Evolutionary conservation across 2,797 vertebrate species (phyloP), one percentile per base, ranked within the genome.

Genomic region (Gobio occitaniae): DNA sequence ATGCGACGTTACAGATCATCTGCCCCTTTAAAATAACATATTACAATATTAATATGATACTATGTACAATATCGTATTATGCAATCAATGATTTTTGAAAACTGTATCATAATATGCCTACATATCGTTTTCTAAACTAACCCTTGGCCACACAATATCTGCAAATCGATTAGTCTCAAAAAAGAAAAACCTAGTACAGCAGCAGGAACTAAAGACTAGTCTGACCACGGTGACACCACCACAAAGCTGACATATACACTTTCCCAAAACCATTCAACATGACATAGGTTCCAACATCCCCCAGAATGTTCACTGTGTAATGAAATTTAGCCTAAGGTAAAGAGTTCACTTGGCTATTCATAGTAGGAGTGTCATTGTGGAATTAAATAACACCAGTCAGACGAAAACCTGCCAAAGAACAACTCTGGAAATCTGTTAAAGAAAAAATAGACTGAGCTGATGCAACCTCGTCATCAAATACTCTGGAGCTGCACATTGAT

Each of bases 11-110:
- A 61, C 13, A 70, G 25, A 82, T 50, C 25, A 41, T 7, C 15
- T 63, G 1, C 2, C 41, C 12, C 32, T 83, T 65, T 52, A 65
- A 65, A 32, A 29, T n/a, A 25, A 47, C 47, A 41, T n/a, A 50
- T 12, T 48, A 59, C 12, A 25, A 36, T 82, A 32, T 29, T n/a
- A 52, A 76, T 52, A n/a, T 13, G 29, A 75, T 44, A 44, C 38
- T 66, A 66, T 52, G 59, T 66, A 36, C 32, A 76, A 76, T 66
- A 76, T 83, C 47, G 19, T 52, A 50, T 83, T 54, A 83, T 50
- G 15, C 25, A 38, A 54, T 76, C 19, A 83, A 66, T 83, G 82
- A 54, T 65, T 63, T 61, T 21, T 65, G 61, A 68, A 17, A 25
- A 41, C 15, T 54, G 38, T 56, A 50, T 66, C 6, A 79, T 36